Evolutionary conservation across 2,797 vertebrate genomes (phyloP).

Genomic region (Muscicapa striata): DNA sequence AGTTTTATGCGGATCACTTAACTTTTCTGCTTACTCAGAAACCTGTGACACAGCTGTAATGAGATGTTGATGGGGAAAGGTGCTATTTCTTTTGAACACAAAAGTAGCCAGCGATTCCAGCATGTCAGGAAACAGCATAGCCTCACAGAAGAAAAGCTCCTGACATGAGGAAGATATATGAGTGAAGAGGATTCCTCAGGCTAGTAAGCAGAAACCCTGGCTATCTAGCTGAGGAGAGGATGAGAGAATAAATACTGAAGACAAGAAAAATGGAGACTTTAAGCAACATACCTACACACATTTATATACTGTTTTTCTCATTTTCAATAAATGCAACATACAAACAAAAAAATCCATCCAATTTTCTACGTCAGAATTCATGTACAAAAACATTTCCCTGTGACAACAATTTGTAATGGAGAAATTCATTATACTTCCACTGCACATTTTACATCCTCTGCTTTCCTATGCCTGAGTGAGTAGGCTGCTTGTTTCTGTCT

Average conservation of each 20-base stretch:
- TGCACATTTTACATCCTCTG: slow-evolving; percentile 7
- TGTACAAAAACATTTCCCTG: slow-evolving; percentile 49
- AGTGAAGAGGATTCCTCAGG: slow-evolving; percentile 41
- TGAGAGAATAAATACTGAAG: slow-evolving; percentile 23
- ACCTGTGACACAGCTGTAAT: neutral
- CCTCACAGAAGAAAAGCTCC: slow-evolving; percentile 1
- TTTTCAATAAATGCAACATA: slow-evolving; percentile 35
- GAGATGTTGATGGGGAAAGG: neutral
- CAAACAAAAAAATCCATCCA: slow-evolving; percentile 49
- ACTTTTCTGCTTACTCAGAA: neutral
- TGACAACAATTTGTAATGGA: slow-evolving; percentile 47
- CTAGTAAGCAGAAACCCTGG: slow-evolving; percentile 46
- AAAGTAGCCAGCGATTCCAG: slow-evolving; percentile 4
- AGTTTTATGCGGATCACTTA: neutral
- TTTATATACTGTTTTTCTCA: slow-evolving; percentile 35
- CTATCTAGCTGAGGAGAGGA: slow-evolving; percentile 14
- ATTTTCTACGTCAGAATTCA: slow-evolving; percentile 45
- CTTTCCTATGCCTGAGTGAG: slow-evolving; percentile 19
- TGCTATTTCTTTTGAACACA: neutral
- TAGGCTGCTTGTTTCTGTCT: slow-evolving; percentile 28
- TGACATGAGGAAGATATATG: slow-evolving; percentile 43
- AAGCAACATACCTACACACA: slow-evolving; percentile 3
- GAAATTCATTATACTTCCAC: slow-evolving; percentile 35
- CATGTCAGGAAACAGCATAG: neutral
- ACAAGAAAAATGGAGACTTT: slow-evolving; percentile 50